phyloP scores from a whole-genome alignment of 2,888 invertebrate species.

The Agonopterix heracliana region DNA sequence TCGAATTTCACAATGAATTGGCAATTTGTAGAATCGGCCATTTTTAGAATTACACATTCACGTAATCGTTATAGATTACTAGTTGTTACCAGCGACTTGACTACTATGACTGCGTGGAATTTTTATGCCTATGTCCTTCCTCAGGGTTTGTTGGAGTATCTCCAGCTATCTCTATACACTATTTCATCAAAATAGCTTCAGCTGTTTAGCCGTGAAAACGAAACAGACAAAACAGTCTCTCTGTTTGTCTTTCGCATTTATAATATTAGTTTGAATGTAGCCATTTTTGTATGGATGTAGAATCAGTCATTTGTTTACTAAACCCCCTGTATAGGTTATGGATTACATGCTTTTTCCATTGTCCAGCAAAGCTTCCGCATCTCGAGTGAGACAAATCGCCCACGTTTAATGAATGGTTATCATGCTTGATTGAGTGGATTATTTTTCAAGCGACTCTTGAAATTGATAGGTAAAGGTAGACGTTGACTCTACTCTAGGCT shows the following conservation, averaged over 20 bases:
- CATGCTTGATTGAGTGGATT: slow-evolving; percentile 3
- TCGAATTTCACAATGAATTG: no score
- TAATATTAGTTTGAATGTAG: no score
- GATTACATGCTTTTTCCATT: slow-evolving; percentile 17
- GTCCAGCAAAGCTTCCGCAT: slow-evolving; percentile 24
- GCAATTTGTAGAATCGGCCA: no score
- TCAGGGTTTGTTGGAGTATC: no score
- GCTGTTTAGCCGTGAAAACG: neutral
- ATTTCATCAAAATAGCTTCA: neutral
- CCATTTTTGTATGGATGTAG: no score
- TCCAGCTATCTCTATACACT: no score
- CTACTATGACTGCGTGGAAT: no score
- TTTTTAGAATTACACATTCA: no score
- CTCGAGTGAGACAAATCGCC: slow-evolving; percentile 28
- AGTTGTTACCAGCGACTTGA: no score
- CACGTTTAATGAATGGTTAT: slow-evolving; percentile 14
- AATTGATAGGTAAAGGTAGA: neutral
- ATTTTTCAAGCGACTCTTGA: neutral
- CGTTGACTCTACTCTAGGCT: neutral
- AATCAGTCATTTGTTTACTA: neutral
- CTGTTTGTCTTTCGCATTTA: no score
- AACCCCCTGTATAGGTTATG: neutral
- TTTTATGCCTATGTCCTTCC: no score
- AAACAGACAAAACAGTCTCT: neutral
- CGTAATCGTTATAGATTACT: no score